Evolutionary conservation across 2,113 vertebrate genomes (phyloP).

Genomic region (Nipponia nippon): DNA sequence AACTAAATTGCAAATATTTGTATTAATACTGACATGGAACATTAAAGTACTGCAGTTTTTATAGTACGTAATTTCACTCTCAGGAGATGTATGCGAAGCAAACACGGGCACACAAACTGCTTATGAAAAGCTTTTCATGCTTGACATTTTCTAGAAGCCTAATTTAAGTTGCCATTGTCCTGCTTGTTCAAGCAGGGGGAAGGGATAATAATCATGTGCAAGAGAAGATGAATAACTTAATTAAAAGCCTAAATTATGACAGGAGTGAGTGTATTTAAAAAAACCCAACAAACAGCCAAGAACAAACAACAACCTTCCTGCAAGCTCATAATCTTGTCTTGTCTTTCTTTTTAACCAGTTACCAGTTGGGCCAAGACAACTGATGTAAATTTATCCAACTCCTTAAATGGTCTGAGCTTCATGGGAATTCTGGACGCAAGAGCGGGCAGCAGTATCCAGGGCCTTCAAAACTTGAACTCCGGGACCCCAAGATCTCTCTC

Average conservation of each 20-base stretch:
- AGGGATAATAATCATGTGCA: background rate
- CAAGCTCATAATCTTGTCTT: background rate
- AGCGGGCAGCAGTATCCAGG: conserved; percentile 30
- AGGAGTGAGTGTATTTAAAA: background rate
- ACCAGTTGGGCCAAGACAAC: conserved; percentile 70
- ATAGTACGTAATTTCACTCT: background rate
- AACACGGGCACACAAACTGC: background rate
- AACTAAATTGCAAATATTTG: background rate
- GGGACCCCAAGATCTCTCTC: background rate
- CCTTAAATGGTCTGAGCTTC: conserved; percentile 66
- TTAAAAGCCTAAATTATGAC: background rate
- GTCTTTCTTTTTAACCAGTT: conserved; percentile 33
- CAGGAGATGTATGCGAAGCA: background rate
- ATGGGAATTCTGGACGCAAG: conserved; percentile 55
- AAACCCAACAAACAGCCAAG: background rate
- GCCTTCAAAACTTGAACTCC: conserved; percentile 21
- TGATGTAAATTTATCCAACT: conserved; percentile 51
- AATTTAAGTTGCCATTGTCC: background rate
- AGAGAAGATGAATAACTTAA: background rate
- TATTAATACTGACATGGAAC: background rate
- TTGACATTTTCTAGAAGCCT: background rate
- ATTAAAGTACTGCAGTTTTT: background rate
- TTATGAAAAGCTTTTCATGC: background rate
- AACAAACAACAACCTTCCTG: background rate
- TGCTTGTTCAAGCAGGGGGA: background rate